phyloP scores from a whole-genome alignment of 2,113 vertebrate genomes.

The Artemisiospiza belli region DNA sequence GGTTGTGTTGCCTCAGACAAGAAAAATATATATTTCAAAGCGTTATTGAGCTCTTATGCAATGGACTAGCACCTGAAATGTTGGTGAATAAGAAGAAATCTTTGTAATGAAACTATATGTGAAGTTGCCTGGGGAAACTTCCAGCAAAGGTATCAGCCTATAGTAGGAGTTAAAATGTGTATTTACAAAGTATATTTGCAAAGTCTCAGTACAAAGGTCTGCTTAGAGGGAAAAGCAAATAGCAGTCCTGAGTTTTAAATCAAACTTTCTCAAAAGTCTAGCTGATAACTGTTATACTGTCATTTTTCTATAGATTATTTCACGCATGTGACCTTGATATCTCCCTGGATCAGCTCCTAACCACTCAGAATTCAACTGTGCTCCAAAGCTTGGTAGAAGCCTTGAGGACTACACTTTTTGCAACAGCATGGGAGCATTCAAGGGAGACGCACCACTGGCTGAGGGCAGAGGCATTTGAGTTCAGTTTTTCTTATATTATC shows the following conservation, averaged over 20 bases:
- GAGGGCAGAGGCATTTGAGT: not conserved
- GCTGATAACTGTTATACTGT: not conserved
- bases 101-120: not conserved
- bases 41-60: not conserved
- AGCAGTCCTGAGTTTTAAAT: not conserved
- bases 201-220: not conserved
- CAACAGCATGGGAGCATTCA: not conserved
- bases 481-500: conserved; percentile 20
- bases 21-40: not conserved
- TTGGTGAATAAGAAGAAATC: not conserved
- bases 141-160: not conserved
- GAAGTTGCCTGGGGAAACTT: not conserved
- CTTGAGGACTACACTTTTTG: not conserved
- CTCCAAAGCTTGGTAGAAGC: not conserved
- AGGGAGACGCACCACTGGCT: not conserved
- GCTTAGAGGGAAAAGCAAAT: not conserved
- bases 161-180: not conserved
- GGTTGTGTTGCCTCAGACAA: not conserved
- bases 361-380: not conserved
- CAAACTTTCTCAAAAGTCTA: not conserved
- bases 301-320: not conserved
- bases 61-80: not conserved
- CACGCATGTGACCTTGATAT: not conserved
- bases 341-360: not conserved
- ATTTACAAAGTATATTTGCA: not conserved